phyloP scores from a whole-genome alignment of 1,140 invertebrate species.

The Neodiprion fabricii region DNA sequence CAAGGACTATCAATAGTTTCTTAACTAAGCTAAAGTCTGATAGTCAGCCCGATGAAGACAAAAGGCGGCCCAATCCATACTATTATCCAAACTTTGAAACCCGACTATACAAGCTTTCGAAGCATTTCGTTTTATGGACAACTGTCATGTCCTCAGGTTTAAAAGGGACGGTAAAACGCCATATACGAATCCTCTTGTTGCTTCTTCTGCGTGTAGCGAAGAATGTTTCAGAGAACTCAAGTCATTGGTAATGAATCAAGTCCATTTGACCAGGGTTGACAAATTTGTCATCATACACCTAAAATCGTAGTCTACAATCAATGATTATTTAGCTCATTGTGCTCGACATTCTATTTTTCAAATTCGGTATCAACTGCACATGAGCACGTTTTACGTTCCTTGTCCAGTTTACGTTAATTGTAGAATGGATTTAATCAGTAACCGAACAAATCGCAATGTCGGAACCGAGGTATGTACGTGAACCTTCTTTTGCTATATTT shows the following conservation, averaged over 20 bases:
- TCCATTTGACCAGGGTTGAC: conserved; percentile 5
- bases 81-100: conserved; percentile 16
- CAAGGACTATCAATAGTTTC: neutral
- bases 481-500: too few relatives aligned
- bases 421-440: too few relatives aligned
- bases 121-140: conserved; percentile 26
- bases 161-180: too few relatives aligned
- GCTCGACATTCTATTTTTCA: too few relatives aligned
- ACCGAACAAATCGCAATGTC: too few relatives aligned
- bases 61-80: conserved; percentile 20
- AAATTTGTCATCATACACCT: conserved; percentile 22
- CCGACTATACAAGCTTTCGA: conserved; percentile 6
- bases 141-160: neutral
- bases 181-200: conserved; percentile 5
- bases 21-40: neutral
- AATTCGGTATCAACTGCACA: too few relatives aligned
- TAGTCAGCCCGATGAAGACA: neutral
- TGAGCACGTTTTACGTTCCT: too few relatives aligned
- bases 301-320: neutral
- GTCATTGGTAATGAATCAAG: conserved; percentile 10
- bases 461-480: too few relatives aligned
- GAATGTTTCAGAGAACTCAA: conserved; percentile 26
- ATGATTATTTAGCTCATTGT: too few relatives aligned
- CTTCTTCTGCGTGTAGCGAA: conserved; percentile 22
- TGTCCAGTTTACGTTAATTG: too few relatives aligned